phyloP scores from a whole-genome alignment of 2,888 invertebrate species.

The Fabriciana adippe region DNA sequence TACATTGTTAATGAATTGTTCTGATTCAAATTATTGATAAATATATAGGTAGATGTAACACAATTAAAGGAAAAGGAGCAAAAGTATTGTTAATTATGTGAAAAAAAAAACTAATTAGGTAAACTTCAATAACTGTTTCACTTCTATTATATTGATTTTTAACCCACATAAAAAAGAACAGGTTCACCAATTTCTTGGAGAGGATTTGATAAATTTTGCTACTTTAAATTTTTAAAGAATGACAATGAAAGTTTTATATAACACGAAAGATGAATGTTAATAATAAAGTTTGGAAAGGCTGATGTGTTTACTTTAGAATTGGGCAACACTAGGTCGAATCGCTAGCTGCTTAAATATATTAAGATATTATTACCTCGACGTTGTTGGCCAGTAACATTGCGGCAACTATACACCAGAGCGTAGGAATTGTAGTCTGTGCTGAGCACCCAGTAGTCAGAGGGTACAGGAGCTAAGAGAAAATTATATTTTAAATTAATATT shows the following conservation, averaged over 20 bases:
- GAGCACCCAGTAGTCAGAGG: slow-evolving; percentile 49
- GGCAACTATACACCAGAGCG: slow-evolving; percentile 83
- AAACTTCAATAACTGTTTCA: too few species aligned
- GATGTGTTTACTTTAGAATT: too few species aligned
- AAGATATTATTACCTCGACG: slow-evolving; percentile 41
- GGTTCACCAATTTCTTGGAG: too few species aligned
- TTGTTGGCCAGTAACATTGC: slow-evolving; percentile 60
- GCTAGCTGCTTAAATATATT: background rate
- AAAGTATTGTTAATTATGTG: background rate
- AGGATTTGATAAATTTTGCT: too few species aligned
- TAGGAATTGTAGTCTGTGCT: slow-evolving; percentile 83
- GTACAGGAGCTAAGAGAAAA: slow-evolving; percentile 44
- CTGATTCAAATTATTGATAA: background rate
- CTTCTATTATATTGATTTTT: too few species aligned
- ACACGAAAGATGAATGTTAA: background rate
- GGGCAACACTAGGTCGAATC: too few species aligned
- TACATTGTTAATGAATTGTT: background rate
- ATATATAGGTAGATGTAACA: background rate
- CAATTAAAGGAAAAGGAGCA: too few species aligned
- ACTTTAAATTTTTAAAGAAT: background rate
- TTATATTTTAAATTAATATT: too few species aligned
- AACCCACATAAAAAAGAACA: too few species aligned
- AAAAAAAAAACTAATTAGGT: background rate
- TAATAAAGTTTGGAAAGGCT: too few species aligned
- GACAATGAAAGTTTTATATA: background rate